A percentile compares a stretch with the other conserved stretches of the same genome.
Evolutionary conservation across 1,140 invertebrate genomes (phyloP).

Genomic region (Lysiphlebus fabarum): DNA sequence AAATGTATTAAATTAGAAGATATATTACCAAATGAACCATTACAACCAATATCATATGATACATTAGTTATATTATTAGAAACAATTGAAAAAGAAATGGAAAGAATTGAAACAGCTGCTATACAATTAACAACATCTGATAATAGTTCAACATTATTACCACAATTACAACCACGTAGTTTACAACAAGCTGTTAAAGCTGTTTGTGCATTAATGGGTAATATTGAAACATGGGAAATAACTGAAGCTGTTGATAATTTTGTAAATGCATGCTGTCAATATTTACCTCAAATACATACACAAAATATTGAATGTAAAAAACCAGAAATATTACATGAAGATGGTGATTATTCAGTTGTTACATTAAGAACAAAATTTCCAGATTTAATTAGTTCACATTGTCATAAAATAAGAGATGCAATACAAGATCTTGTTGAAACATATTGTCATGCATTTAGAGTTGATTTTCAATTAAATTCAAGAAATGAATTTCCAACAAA

Average conservation of each 20-base stretch:
- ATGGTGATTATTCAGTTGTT: conserved; percentile 64
- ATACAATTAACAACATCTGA: conserved; percentile 56
- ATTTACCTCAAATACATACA: conserved; percentile 51
- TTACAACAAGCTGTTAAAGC: conserved; percentile 89
- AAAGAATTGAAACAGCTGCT: conserved; percentile 66
- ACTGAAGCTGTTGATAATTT: conserved; percentile 71
- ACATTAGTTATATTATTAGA: conserved; percentile 78
- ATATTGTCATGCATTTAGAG: conserved; percentile 78
- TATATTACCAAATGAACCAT: conserved; percentile 70
- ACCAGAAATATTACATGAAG: conserved; percentile 59
- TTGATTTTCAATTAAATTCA: conserved; percentile 69
- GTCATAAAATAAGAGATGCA: conserved; percentile 68
- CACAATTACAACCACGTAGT: conserved; percentile 59
- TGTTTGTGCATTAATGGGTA: conserved; percentile 82
- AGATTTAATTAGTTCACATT: conserved; percentile 60
- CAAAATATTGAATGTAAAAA: conserved; percentile 56
- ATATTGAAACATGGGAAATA: conserved; percentile 82
- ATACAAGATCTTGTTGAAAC: conserved; percentile 75
- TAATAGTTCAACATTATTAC: conserved; percentile 50
- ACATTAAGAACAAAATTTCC: conserved; percentile 56
- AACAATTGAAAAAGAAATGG: conserved; percentile 78
- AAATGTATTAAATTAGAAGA: conserved; percentile 68
- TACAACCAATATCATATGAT: conserved; percentile 72
- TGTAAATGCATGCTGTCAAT: conserved; percentile 61
- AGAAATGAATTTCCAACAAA: conserved; percentile 57